Evolutionary conservation across 53 echinoderm and acorn worm genomes (phyloP).

Genomic region (Holothuria scabra): DNA sequence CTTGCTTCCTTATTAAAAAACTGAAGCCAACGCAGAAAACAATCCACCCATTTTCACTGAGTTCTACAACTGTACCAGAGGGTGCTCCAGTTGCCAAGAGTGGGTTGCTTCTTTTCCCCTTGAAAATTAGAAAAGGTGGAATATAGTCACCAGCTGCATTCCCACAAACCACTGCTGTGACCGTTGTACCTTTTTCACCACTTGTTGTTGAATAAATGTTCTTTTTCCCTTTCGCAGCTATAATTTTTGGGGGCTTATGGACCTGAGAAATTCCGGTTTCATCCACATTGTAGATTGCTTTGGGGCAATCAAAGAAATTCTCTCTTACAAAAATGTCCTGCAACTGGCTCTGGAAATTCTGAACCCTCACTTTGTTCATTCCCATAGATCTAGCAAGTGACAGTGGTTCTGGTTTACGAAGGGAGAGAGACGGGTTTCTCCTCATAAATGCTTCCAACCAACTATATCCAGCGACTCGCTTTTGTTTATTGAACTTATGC

Average conservation of each 20-base stretch:
- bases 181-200: conserved; percentile 55
- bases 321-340: conserved; percentile 49
- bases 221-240: conserved; percentile 56
- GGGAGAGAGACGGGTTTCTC: conserved; percentile 29
- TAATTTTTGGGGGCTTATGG: conserved; percentile 35
- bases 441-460: conserved; percentile 57
- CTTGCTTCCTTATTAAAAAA: conserved; percentile 44
- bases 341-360: conserved; percentile 11
- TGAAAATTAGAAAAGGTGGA: conserved; percentile 54
- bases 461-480: conserved; percentile 16
- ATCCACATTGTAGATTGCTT: conserved; percentile 59
- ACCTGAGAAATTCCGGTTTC: conserved; percentile 52
- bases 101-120: conserved; percentile 49
- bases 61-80: conserved; percentile 44
- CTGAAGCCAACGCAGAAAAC: conserved; percentile 62
- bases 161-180: conserved; percentile 41
- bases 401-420: conserved; percentile 35
- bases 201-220: conserved; percentile 48
- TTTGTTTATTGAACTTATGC: conserved; percentile 58
- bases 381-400: conserved; percentile 47
- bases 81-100: conserved; percentile 47
- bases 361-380: conserved; percentile 48
- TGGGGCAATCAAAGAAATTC: conserved; percentile 26
- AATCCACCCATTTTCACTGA: conserved; percentile 64
- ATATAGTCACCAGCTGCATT: conserved; percentile 48